These are phyloP conservation scores for Ditula angustiorana DNA, from an alignment of 2,888 invertebrate genomes.

Conservation along the genomic window DNA sequence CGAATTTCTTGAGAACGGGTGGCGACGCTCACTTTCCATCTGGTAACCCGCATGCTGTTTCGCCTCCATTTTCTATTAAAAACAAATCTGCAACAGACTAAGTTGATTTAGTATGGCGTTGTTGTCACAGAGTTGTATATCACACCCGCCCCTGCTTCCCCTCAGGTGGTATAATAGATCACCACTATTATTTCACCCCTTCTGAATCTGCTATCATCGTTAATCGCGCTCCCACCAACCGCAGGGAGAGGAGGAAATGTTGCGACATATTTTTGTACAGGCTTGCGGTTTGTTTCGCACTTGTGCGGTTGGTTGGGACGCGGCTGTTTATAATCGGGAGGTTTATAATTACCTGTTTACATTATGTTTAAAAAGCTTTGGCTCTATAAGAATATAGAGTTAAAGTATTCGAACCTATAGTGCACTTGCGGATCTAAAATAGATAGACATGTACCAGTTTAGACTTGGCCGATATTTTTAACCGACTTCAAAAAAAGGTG, in stretches of 20 bases:
- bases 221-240: constrained; percentile 1
- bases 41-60: too few species aligned
- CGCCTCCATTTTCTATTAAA: too few species aligned
- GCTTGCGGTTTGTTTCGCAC: background rate
- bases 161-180: constrained; percentile 18
- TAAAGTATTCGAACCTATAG: too few species aligned
- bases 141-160: background rate
- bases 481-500: too few species aligned
- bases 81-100: background rate
- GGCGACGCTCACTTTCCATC: too few species aligned
- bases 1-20: too few species aligned
- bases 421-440: too few species aligned
- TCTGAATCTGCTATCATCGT: constrained; percentile 19
- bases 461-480: too few species aligned
- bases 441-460: too few species aligned
- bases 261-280: background rate
- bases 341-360: background rate
- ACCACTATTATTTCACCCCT: constrained; percentile 30
- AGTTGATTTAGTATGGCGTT: background rate
- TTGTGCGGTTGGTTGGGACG: background rate
- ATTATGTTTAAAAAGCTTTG: too few species aligned
- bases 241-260: background rate
- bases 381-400: too few species aligned
- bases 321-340: background rate
- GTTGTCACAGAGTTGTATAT: background rate